Percentiles rank a stretch among this genome's conserved stretches.
These are phyloP conservation scores for Eulithis prunata DNA, from an alignment of 2,888 invertebrate genomes.

Conservation along the genomic window DNA sequence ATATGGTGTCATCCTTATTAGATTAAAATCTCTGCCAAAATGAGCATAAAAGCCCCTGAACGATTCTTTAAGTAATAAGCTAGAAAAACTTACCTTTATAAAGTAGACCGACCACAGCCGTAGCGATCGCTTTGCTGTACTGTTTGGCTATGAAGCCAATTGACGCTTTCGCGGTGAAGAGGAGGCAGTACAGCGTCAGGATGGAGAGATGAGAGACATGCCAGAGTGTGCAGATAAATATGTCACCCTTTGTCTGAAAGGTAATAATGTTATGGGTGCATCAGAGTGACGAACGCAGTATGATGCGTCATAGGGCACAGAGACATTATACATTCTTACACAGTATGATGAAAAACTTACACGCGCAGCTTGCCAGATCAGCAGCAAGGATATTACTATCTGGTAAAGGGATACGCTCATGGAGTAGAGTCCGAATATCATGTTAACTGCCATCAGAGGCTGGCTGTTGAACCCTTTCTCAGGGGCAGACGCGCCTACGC, in stretches of 20 bases:
- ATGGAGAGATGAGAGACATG: conserved; percentile 64
- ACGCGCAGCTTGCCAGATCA: conserved; percentile 52
- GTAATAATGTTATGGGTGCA: not conserved
- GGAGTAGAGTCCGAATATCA: conserved; percentile 55
- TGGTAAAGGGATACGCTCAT: conserved; percentile 58
- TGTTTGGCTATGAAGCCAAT: conserved; percentile 38
- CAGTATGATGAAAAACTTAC: conserved; percentile 36
- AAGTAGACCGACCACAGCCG: conserved; percentile 40
- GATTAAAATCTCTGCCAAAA: no score
- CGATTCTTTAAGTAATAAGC: no score
- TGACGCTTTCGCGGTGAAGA: conserved; percentile 48
- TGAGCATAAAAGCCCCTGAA: no score
- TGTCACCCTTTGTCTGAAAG: conserved; percentile 46
- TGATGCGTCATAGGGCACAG: not conserved
- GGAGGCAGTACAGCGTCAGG: conserved; percentile 51
- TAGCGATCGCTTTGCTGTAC: conserved; percentile 39
- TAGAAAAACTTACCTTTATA: conserved; percentile 49
- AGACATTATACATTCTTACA: no score
- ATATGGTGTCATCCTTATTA: no score
- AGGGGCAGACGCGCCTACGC: conserved; percentile 21
- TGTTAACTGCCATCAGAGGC: conserved; percentile 49
- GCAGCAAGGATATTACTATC: conserved; percentile 53
- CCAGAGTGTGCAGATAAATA: conserved; percentile 60
- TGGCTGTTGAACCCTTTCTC: conserved; percentile 40
- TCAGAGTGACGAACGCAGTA: no score